Percentiles rank a stretch among this genome's conserved stretches.
phyloP scores from a whole-genome alignment of 2,113 vertebrate species.

The Passerina amoena region DNA sequence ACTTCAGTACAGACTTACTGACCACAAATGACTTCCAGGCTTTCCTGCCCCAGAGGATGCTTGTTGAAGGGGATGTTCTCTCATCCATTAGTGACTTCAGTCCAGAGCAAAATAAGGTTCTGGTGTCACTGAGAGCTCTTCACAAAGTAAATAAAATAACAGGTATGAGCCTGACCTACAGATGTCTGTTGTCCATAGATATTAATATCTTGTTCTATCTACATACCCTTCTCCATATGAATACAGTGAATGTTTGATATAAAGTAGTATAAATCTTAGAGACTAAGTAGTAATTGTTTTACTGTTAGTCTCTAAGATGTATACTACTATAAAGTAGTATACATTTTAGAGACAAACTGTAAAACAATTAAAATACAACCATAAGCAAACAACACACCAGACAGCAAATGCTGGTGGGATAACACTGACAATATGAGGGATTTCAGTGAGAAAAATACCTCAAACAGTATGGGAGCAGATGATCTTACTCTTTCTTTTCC shows the following conservation, averaged over 20 bases:
- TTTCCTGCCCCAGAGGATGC: constrained; percentile 64
- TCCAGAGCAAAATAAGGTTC: constrained; percentile 52
- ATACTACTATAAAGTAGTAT: too few relatives aligned
- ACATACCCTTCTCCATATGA: not conserved
- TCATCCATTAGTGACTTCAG: constrained; percentile 65
- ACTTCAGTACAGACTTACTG: constrained; percentile 43
- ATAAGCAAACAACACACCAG: not conserved
- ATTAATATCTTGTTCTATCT: not conserved
- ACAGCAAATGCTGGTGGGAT: not conserved
- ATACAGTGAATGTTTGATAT: not conserved
- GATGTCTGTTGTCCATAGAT: not conserved
- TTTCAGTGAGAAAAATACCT: not conserved
- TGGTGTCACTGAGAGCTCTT: constrained; percentile 37
- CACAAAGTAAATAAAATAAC: not conserved
- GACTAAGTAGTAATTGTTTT: too few relatives aligned
- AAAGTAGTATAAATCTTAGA: not conserved
- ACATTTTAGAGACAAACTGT: not conserved
- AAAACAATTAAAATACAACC: not conserved
- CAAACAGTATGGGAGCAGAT: not conserved
- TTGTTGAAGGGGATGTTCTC: constrained; percentile 31
- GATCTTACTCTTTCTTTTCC: not conserved
- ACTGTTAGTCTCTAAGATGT: too few relatives aligned
- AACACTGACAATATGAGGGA: fast-evolving
- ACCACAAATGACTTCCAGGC: constrained; percentile 40
- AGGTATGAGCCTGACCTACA: constrained; percentile 29